A percentile compares a stretch with the other conserved stretches of the same genome.
phyloP scores from a whole-genome alignment of 2,888 invertebrate genomes.

The Lithosia quadra region DNA sequence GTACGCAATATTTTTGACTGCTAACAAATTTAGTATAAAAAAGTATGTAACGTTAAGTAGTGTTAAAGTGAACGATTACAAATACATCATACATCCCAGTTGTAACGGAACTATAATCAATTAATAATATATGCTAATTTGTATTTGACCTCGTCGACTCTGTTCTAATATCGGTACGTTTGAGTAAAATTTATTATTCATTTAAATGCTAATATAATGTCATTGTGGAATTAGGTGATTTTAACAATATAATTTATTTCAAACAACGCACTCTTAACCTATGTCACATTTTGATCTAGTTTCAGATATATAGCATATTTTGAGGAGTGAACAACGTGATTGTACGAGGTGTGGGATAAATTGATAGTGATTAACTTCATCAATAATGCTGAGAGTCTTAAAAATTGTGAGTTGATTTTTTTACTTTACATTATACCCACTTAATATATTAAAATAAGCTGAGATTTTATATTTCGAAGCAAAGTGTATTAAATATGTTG shows the following conservation, averaged over 20 bases:
- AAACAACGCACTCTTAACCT: conserved; percentile 64
- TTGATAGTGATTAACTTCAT: conserved; percentile 38
- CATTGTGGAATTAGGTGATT: conserved; percentile 73
- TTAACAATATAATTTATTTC: conserved; percentile 70
- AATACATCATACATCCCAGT: conserved; percentile 52
- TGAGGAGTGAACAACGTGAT: conserved; percentile 67
- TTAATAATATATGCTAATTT: conserved; percentile 75
- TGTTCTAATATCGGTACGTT: conserved; percentile 80
- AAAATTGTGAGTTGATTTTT: conserved; percentile 65
- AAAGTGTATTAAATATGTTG: background rate
- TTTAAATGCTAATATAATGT: conserved; percentile 82
- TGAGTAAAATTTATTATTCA: conserved; percentile 76
- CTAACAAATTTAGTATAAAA: conserved; percentile 52
- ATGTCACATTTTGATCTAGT: conserved; percentile 74
- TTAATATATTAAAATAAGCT: background rate
- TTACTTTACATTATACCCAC: conserved; percentile 16
- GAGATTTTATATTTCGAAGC: background rate
- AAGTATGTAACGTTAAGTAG: conserved; percentile 49
- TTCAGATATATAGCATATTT: conserved; percentile 76
- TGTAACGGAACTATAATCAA: conserved; percentile 63
- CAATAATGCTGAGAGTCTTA: conserved; percentile 57
- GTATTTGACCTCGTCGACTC: conserved; percentile 78
- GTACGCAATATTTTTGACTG: conserved; percentile 49
- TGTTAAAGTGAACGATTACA: conserved; percentile 65
- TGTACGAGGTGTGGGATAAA: conserved; percentile 51